Base-by-base conservation (phyloP, 2,113 vertebrate genomes). In the Eurypyga helias region DNA sequence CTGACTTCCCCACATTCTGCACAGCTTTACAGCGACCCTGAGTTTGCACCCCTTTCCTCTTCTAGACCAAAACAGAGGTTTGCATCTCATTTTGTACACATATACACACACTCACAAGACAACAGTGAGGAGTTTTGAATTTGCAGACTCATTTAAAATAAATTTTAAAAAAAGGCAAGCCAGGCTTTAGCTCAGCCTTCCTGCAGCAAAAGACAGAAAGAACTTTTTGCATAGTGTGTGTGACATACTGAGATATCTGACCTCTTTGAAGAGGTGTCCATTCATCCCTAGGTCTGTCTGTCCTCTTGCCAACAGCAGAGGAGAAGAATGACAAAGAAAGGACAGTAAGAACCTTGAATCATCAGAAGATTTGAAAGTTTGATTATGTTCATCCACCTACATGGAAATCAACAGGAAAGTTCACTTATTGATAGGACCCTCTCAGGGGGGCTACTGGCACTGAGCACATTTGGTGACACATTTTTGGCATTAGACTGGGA, bases 1-100 rank as follows among this genome's bases (percentile, higher is more conserved):
- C 97, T 90, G 94, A 72, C 76, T 92, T 97, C 41, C 19, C 36
- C 92, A 13, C 64, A 34, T 86, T 92, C 73, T 84, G 62, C 52
- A 88, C 52, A 51, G 77, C 64, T 94, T 92, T 87, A 87, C 93
- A 79, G 57, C 10, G 28, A 78, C 48, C 55, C 70, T 62, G 75
- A 33, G 4, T 41, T 52, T 71, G 70, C 62, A 80, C 43, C 60
- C 34, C 48, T 51, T 46, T 34, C 54, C 34, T 81, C 28, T 57
- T 79, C 71, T 36, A 73, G 67, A 6, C 48, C 51, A 25, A 79
- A 75, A 11, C 29, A 88, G 61, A 73, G 34, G 7, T 54, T 92
- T 93, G 20, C 41, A 17, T 49, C 85, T 45, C 20, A n/a, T 72
- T 85, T 82, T 78, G 57, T 54, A 26, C 36, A 66, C 46, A 61